These are phyloP conservation scores for Diaprepes abbreviatus DNA, from an alignment of 2,888 invertebrate species.

Conservation along the genomic window DNA sequence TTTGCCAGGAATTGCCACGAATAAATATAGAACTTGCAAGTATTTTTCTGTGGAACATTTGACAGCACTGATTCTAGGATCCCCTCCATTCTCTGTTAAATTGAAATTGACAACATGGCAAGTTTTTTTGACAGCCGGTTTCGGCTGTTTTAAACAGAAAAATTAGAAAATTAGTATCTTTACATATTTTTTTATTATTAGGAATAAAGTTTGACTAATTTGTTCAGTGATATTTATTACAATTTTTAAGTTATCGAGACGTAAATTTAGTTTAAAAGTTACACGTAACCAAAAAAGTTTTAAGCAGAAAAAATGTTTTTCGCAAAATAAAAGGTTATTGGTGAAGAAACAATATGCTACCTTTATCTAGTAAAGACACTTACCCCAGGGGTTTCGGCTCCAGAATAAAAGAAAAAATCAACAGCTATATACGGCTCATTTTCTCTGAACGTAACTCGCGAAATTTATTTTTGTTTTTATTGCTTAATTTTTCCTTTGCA, in stretches of 20 bases:
- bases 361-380: slow-evolving; percentile 81
- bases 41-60: too few relatives aligned
- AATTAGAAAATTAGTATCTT: not conserved
- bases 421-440: slow-evolving; percentile 86
- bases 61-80: too few relatives aligned
- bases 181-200: not conserved
- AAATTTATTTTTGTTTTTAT: slow-evolving; percentile 92
- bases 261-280: not conserved
- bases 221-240: not conserved
- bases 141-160: slow-evolving; percentile 32
- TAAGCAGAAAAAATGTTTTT: not conserved
- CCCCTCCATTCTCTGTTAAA: too few relatives aligned
- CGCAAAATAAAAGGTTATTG: not conserved
- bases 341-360: slow-evolving; percentile 73
- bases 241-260: not conserved
- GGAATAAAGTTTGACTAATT: not conserved
- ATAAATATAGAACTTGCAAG: too few relatives aligned
- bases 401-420: slow-evolving; percentile 80
- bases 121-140: slow-evolving; percentile 39
- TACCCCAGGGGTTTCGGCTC: slow-evolving; percentile 73
- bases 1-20: too few relatives aligned
- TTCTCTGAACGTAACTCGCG: slow-evolving; percentile 94
- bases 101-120: slow-evolving; percentile 49
- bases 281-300: not conserved
- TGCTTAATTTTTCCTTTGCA: slow-evolving; percentile 95